Conservation (phyloP, 2,797 vertebrate genomes). For the Bucorvus abyssinicus region DNA sequence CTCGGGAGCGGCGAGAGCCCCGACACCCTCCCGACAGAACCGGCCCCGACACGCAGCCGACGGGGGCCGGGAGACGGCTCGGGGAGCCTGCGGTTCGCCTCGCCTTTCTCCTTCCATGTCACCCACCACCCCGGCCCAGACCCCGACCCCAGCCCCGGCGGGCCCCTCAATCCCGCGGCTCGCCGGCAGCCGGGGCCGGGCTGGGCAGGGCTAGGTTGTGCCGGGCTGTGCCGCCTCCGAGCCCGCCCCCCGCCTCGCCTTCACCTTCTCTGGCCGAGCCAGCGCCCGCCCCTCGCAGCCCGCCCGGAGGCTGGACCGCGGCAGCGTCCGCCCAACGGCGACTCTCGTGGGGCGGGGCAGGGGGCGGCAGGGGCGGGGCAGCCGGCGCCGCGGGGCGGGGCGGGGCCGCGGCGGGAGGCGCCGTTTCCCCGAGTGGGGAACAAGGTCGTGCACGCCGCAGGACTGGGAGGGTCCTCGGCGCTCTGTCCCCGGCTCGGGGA, state of each 20-base stretch:
- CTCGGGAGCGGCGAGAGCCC: neutral
- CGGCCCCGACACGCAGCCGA: neutral
- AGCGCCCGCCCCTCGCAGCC: neutral
- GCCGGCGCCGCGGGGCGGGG: neutral
- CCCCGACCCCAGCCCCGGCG: no score
- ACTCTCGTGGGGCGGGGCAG: neutral
- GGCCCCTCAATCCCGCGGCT: neutral
- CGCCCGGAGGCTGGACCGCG: neutral
- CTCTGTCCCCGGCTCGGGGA: neutral
- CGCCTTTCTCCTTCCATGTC: neutral
- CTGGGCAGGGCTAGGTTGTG: no score
- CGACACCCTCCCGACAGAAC: neutral
- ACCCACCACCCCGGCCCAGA: neutral
- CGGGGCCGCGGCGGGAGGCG: neutral
- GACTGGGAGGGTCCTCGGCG: neutral
- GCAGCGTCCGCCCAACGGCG: neutral
- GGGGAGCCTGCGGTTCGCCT: neutral
- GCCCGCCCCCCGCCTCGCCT: neutral
- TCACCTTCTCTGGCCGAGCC: neutral
- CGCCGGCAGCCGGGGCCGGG: neutral
- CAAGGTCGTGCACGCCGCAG: neutral
- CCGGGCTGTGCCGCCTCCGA: neutral
- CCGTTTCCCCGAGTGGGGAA: neutral
- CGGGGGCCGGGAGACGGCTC: neutral
- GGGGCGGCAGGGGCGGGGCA: neutral